A percentile compares a stretch with the other conserved stretches of the same genome.
Evolutionary conservation across 2,113 vertebrate species (phyloP).

Genomic region (Isurus oxyrinchus): DNA sequence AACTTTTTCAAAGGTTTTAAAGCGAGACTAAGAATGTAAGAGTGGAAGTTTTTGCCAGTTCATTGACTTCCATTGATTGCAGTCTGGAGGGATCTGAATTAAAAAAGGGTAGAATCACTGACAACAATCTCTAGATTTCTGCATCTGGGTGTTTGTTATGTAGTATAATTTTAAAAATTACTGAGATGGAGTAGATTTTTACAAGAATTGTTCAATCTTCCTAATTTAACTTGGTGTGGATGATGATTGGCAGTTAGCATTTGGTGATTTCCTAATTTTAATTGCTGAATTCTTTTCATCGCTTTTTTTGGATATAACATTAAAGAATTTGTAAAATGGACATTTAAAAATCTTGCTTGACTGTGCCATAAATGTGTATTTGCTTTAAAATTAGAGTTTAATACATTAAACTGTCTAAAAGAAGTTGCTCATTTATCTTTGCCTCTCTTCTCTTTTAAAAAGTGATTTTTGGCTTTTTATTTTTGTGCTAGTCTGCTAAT

Average conservation of each 20-base stretch:
- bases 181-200: background rate
- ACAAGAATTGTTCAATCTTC: background rate
- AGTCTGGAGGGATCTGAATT: background rate
- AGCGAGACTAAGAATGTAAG: background rate
- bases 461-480: background rate
- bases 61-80: background rate
- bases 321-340: background rate
- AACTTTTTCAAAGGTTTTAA: background rate
- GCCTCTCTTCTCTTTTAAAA: background rate
- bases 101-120: background rate
- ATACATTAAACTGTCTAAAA: background rate
- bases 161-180: background rate
- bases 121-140: background rate
- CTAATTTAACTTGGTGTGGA: background rate
- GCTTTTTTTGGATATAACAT: background rate
- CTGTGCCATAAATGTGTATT: background rate
- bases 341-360: background rate
- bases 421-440: background rate
- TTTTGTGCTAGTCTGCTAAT: conserved; percentile 41
- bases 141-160: background rate
- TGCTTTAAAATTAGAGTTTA: background rate
- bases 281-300: background rate
- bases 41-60: background rate
- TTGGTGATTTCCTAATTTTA: background rate
- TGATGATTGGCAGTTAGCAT: background rate